Conservation (phyloP, 2,113 vertebrate genomes). For the Sphaerodactylus townsendi region DNA sequence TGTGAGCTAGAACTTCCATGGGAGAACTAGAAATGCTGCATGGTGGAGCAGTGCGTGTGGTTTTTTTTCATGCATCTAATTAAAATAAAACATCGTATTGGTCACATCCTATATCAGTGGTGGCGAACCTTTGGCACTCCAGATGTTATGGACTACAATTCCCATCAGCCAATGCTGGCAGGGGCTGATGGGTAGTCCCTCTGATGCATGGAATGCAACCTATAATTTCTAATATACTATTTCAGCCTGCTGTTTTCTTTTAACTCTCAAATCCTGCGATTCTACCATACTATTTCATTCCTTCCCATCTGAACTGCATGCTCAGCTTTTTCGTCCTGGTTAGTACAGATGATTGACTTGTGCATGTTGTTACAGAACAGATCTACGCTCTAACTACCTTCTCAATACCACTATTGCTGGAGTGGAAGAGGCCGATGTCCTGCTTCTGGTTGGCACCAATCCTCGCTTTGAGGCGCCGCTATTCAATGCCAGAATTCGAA, state of each 20-base stretch:
- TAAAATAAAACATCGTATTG: too few species aligned
- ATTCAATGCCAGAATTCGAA: constrained; percentile 94
- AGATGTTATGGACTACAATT: too few species aligned
- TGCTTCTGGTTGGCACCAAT: constrained; percentile 94
- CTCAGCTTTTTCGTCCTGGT: neutral
- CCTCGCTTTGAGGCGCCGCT: constrained; percentile 95
- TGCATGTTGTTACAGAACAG: constrained; percentile 76
- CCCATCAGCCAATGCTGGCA: too few species aligned
- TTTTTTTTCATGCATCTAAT: too few species aligned
- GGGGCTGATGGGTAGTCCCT: too few species aligned
- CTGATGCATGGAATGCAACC: too few species aligned
- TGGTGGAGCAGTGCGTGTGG: constrained; percentile 5
- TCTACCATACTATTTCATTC: neutral
- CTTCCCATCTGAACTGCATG: constrained; percentile 13
- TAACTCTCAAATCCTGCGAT: too few species aligned
- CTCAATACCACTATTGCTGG: constrained; percentile 92
- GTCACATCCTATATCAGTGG: too few species aligned
- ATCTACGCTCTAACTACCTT: constrained; percentile 96
- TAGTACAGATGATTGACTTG: neutral
- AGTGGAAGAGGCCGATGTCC: constrained; percentile 90
- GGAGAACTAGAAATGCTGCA: neutral
- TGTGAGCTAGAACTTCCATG: neutral
- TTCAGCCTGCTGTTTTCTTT: too few species aligned
- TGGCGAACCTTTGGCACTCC: too few species aligned
- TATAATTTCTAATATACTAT: too few species aligned